Evolutionary conservation across 2,113 vertebrate species (phyloP).

Genomic region (Rhinoderma darwinii): DNA sequence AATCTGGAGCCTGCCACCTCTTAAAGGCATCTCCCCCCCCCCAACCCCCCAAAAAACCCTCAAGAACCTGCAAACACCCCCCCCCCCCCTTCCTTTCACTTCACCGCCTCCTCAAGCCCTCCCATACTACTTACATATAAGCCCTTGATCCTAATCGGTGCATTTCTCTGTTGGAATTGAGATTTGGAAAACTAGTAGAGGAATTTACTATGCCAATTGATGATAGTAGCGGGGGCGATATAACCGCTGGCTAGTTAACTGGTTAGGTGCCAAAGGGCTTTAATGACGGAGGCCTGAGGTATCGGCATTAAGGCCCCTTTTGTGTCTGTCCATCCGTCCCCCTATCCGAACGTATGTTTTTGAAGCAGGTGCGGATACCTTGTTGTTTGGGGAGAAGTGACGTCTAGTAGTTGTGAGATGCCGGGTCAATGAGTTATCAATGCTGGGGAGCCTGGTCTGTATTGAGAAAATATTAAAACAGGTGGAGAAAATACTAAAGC

Average conservation of each 20-base stretch:
- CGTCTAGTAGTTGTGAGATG: not conserved
- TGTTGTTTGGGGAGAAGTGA: not conserved
- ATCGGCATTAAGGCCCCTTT: not conserved
- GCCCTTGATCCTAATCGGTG: constrained; percentile 55
- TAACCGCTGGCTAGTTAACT: not conserved
- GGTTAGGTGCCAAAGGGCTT: constrained; percentile 25
- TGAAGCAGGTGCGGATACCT: not conserved
- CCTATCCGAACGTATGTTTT: not conserved
- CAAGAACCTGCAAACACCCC: constrained; percentile 60
- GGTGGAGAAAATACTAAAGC: not conserved
- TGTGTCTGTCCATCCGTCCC: too few species aligned
- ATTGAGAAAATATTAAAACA: too few species aligned
- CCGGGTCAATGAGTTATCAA: not conserved
- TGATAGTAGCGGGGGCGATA: constrained; percentile 8
- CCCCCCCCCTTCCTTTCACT: constrained; percentile 59
- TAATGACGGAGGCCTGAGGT: not conserved
- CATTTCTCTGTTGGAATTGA: constrained; percentile 27
- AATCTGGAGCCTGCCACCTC: constrained; percentile 93
- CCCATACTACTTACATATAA: constrained; percentile 25
- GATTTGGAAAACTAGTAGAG: constrained; percentile 37
- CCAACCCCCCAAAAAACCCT: constrained; percentile 62
- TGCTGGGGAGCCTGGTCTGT: too few species aligned
- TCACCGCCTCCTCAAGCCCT: constrained; percentile 54
- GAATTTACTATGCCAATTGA: constrained; percentile 39
- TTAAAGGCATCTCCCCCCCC: constrained; percentile 95